Conservation (phyloP, 2,888 invertebrate genomes). For the Limenitis camilla region DNA sequence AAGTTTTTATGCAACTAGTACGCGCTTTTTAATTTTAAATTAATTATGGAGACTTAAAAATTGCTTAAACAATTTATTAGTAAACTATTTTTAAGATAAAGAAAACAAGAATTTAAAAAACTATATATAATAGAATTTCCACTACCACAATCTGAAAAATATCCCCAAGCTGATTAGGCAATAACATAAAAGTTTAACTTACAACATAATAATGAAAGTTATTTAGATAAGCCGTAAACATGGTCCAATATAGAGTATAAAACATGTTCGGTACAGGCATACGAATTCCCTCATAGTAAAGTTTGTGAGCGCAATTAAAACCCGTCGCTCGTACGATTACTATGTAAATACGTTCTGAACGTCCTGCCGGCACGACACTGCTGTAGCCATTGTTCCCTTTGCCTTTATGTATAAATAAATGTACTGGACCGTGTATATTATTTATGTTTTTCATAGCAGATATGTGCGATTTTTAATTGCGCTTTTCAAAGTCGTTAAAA, state of each 20-base stretch:
- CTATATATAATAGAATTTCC: neutral
- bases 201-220: slow-evolving; percentile 8
- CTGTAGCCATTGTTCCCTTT: slow-evolving; percentile 1
- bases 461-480: no score
- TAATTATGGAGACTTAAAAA: no score
- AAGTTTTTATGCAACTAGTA: no score
- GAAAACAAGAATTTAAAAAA: no score
- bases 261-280: slow-evolving; percentile 12
- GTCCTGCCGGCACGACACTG: slow-evolving; percentile 41
- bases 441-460: no score
- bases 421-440: no score
- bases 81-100: no score
- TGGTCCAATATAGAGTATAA: slow-evolving; percentile 5
- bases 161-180: neutral
- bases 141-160: neutral
- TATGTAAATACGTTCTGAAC: slow-evolving; percentile 60
- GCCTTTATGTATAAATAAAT: neutral
- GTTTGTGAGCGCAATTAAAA: slow-evolving; percentile 49
- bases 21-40: no score
- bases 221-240: slow-evolving; percentile 8
- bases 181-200: slow-evolving; percentile 1
- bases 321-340: slow-evolving; percentile 46
- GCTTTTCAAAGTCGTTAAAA: no score
- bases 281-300: slow-evolving; percentile 23
- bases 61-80: no score